These are phyloP conservation scores for Pseudopipra pipra DNA, from an alignment of 2,113 vertebrate genomes.

Conservation along the genomic window DNA sequence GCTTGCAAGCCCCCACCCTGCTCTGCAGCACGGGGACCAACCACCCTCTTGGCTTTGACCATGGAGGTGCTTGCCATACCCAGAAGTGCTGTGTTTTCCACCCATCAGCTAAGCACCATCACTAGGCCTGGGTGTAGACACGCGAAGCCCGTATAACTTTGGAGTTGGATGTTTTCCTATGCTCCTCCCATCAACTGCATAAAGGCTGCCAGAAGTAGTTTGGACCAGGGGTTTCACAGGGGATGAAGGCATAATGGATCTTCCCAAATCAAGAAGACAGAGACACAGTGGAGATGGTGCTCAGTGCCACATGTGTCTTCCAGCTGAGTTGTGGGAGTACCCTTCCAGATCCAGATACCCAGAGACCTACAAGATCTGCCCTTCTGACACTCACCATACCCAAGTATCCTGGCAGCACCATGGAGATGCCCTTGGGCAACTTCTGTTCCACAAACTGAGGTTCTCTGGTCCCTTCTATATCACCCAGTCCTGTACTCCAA, in stretches of 20 bases:
- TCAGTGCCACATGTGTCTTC: not conserved
- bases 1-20: not conserved
- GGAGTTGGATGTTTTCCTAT: not conserved
- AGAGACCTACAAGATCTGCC: not conserved
- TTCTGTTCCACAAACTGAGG: not conserved
- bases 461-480: not conserved
- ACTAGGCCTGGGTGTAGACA: not conserved
- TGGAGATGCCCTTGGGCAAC: not conserved
- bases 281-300: not conserved
- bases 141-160: not conserved
- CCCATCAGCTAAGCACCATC: accelerated
- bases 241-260: not conserved
- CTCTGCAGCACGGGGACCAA: not conserved
- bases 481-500: not conserved
- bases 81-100: not conserved
- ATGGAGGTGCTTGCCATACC: not conserved
- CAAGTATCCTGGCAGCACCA: not conserved
- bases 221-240: not conserved
- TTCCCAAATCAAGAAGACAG: not conserved
- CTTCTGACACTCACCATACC: not conserved
- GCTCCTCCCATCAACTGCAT: not conserved
- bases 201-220: not conserved
- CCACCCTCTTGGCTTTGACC: not conserved
- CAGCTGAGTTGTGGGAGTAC: not conserved
- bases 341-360: not conserved